Percentiles rank a stretch among this genome's conserved stretches.
These are phyloP conservation scores for Helicolenus hilgendorfi DNA, from an alignment of 2,797 vertebrate genomes.

Conservation along the genomic window DNA sequence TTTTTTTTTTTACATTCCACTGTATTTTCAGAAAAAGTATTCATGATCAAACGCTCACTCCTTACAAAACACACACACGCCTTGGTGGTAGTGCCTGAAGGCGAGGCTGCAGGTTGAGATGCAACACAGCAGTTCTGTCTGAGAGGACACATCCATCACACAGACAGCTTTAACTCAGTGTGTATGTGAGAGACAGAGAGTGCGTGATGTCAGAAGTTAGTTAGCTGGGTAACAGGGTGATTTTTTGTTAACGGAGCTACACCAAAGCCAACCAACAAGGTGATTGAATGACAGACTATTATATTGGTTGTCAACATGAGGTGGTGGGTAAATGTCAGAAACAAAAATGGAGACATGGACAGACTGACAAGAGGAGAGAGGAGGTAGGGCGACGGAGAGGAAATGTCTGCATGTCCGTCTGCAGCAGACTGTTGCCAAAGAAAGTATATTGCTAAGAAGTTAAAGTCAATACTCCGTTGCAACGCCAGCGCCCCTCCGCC, in stretches of 20 bases:
- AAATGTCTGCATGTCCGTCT: slow-evolving; percentile 23
- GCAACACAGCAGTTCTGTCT: slow-evolving; percentile 71
- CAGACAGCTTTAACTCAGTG: slow-evolving; percentile 55
- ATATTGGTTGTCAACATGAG: slow-evolving; percentile 51
- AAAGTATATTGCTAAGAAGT: too few species aligned
- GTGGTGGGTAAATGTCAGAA: slow-evolving; percentile 41
- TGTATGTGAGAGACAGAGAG: not conserved
- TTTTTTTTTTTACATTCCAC: not conserved
- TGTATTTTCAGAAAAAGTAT: slow-evolving; percentile 34
- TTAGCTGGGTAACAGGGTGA: slow-evolving; percentile 43
- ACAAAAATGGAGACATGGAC: slow-evolving; percentile 46
- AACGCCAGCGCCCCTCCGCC: too few species aligned
- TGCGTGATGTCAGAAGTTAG: slow-evolving; percentile 53
- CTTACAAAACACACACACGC: not conserved
- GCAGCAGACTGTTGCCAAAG: slow-evolving; percentile 10
- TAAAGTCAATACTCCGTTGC: too few species aligned
- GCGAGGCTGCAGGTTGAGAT: slow-evolving; percentile 72
- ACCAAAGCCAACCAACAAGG: slow-evolving; percentile 33
- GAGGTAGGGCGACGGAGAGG: not conserved
- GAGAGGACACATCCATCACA: slow-evolving; percentile 76
- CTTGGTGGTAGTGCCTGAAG: slow-evolving; percentile 50
- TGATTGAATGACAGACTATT: slow-evolving; percentile 62
- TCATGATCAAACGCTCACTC: slow-evolving; percentile 23
- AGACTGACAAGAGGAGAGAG: slow-evolving; percentile 37
- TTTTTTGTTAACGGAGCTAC: slow-evolving; percentile 21